These are phyloP conservation scores for Gadus macrocephalus DNA, from an alignment of 2,113 vertebrate species.

Conservation along the genomic window DNA sequence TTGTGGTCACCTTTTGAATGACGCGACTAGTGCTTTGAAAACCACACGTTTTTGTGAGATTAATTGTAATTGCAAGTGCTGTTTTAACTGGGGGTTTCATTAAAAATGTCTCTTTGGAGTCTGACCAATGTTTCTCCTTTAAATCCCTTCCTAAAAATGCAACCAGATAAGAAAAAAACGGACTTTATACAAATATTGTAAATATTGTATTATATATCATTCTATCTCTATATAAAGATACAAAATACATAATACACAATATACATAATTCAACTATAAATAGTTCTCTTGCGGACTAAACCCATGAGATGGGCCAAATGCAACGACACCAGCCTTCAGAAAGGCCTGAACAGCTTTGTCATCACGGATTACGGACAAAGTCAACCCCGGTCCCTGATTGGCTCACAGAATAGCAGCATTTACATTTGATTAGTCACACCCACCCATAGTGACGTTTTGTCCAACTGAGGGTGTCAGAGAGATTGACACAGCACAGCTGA, in stretches of 20 bases:
- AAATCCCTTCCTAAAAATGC: too few species aligned
- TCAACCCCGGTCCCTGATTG: slow-evolving; percentile 11
- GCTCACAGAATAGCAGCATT: slow-evolving; percentile 57
- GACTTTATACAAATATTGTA: not conserved
- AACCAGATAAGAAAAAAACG: too few species aligned
- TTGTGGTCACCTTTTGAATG: not conserved
- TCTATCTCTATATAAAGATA: not conserved
- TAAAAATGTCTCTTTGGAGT: too few species aligned
- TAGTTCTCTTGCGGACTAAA: not conserved
- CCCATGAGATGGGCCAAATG: not conserved
- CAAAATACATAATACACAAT: not conserved
- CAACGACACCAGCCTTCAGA: slow-evolving; percentile 2
- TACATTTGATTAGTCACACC: slow-evolving; percentile 83
- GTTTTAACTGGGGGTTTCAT: too few species aligned
- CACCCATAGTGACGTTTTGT: slow-evolving; percentile 81
- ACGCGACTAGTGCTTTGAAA: not conserved
- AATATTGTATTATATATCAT: not conserved
- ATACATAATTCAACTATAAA: not conserved
- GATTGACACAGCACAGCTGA: slow-evolving; percentile 81
- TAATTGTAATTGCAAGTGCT: not conserved
- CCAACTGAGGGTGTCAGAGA: slow-evolving; percentile 84
- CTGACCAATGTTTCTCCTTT: too few species aligned
- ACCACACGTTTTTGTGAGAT: not conserved
- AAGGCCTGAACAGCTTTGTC: slow-evolving; percentile 39
- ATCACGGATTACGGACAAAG: slow-evolving; percentile 60